These are phyloP conservation scores for Agapetus fuscipes DNA, from an alignment of 2,888 invertebrate genomes.

Conservation along the genomic window DNA sequence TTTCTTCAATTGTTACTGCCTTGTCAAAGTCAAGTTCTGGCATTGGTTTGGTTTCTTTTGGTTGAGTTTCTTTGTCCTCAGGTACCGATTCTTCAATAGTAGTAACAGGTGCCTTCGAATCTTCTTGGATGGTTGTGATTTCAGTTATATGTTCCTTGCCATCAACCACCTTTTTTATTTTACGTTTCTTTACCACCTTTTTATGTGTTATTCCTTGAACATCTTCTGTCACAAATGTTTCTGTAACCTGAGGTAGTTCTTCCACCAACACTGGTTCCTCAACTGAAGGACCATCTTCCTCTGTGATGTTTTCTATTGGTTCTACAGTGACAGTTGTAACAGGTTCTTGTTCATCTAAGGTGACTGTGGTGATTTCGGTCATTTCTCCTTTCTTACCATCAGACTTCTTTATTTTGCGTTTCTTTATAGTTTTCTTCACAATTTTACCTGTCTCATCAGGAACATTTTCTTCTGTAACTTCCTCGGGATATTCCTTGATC, in stretches of 20 bases:
- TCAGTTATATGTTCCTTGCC: slow-evolving; percentile 25
- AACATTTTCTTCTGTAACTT: slow-evolving; percentile 10
- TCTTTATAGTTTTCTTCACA: slow-evolving; percentile 24
- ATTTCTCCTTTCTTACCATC: slow-evolving; percentile 25
- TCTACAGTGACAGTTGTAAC: neutral
- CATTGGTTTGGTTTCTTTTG: slow-evolving; percentile 20
- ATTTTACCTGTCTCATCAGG: slow-evolving; percentile 19
- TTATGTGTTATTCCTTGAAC: too few species aligned
- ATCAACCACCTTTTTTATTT: slow-evolving; percentile 29
- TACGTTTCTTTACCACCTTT: slow-evolving; percentile 19
- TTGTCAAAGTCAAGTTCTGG: slow-evolving; percentile 21
- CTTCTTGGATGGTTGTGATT: slow-evolving; percentile 25
- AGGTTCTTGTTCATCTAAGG: slow-evolving; percentile 21
- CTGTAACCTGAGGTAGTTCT: too few species aligned
- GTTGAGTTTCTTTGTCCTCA: slow-evolving; percentile 16
- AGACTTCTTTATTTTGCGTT: slow-evolving; percentile 27
- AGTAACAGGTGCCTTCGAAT: neutral
- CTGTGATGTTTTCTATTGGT: too few species aligned
- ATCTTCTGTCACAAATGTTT: too few species aligned
- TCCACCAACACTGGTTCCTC: too few species aligned
- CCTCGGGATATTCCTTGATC: slow-evolving; percentile 7
- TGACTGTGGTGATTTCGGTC: slow-evolving; percentile 24
- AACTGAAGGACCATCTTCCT: too few species aligned
- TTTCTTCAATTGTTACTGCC: slow-evolving; percentile 26
- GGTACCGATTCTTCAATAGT: slow-evolving; percentile 7